Evolutionary conservation across 2,113 vertebrate species (phyloP), one percentile per base, ranked within the genome.

Genomic region (Sturnus vulgaris): DNA sequence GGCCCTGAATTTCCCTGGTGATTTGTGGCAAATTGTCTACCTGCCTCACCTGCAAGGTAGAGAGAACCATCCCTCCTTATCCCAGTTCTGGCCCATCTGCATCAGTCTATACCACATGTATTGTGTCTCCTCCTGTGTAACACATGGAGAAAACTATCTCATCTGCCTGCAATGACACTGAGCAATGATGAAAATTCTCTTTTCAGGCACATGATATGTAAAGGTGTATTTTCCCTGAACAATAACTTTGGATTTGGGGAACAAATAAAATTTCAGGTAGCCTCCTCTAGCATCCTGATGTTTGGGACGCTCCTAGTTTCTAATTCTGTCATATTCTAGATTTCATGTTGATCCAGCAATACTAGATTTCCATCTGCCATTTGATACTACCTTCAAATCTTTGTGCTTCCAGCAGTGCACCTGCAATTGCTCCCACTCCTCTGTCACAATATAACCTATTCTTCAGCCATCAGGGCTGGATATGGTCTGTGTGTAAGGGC

Each of bases 391-490:
- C 12, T 92, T 82, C 39, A 75, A 37, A 53, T 10, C 35, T 47
- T 64, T 19, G 15, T 40, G n/a, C 6, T 82, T 63, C 35, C 2
- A 8, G 28, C 33, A 30, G 42, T 33, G 46, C 42, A 18, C 20
- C 31, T n/a, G 44, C 33, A 88, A 37, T 23, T 22, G 20, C 46
- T 57, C 19, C n/a, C 7, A 9, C 11, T 59, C 25, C 39, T 55
- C 12, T 73, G 8, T 37, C 56, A 53, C 33, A 46, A 20, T 0
- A 1, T 37, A 46, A 53, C 52, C 9, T 56, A 47, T 55, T n/a
- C 65, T 87, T 66, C 23, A 10, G 35, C 46, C 2, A 3, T 11
- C 8, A 23, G 30, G 42, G 30, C 52, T 0, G 0, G 0, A 0
- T n/a, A 15, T 14, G 15, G 17, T 33, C 40, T 35, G 24, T 28